phyloP scores from a whole-genome alignment of 2,888 invertebrate species.

The Synanthedon tipuliformis region DNA sequence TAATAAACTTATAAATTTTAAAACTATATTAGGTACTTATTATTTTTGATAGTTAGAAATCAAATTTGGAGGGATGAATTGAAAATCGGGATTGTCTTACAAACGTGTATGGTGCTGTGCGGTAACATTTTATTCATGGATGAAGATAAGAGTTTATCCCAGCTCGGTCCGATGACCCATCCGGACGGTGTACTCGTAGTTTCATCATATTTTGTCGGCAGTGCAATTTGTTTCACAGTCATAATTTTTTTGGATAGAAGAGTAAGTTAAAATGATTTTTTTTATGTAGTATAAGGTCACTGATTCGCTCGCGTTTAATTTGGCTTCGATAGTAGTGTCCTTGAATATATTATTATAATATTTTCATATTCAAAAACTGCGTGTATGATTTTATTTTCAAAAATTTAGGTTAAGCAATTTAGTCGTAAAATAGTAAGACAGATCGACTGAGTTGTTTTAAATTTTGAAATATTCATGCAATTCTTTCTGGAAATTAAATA shows the following conservation, averaged over 20 bases:
- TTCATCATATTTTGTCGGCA: constrained; percentile 26
- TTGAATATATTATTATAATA: no score
- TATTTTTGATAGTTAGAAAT: constrained; percentile 32
- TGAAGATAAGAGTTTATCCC: constrained; percentile 34
- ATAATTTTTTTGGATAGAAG: constrained; percentile 34
- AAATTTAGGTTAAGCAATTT: no score
- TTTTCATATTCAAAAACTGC: no score
- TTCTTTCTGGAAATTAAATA: no score
- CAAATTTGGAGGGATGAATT: constrained; percentile 41
- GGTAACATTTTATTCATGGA: constrained; percentile 49
- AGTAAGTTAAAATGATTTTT: constrained; percentile 18
- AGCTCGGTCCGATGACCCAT: constrained; percentile 27
- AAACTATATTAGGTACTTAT: background rate
- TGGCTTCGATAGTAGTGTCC: background rate
- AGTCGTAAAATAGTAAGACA: no score
- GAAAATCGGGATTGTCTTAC: constrained; percentile 36
- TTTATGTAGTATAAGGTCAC: no score
- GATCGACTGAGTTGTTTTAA: no score
- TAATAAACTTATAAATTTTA: no score
- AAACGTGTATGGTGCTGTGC: constrained; percentile 30
- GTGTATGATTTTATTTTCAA: no score
- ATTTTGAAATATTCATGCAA: no score
- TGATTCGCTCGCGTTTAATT: background rate
- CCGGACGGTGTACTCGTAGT: constrained; percentile 30
- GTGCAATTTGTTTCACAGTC: constrained; percentile 16